Conservation (phyloP, 2,888 invertebrate species). For the Cheilosia scutellata region DNA sequence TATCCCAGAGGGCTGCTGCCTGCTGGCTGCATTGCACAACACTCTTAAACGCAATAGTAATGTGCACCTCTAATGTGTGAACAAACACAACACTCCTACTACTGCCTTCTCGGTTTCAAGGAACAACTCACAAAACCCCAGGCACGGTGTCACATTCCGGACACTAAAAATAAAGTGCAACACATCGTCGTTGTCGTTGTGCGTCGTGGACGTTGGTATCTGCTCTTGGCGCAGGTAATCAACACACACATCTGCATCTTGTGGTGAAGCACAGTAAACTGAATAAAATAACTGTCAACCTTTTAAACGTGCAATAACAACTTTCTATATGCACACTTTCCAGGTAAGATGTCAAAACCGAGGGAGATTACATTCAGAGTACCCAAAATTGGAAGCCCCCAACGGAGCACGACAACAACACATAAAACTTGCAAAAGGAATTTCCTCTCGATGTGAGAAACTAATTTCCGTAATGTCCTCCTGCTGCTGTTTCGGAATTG, state of each 20-base stretch:
- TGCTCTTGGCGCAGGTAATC: neutral
- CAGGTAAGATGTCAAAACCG: conserved; percentile 7
- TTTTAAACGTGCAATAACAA: conserved; percentile 12
- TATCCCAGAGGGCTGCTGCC: neutral
- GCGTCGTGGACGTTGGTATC: neutral
- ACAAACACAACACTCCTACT: conserved; percentile 14
- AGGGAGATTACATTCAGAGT: neutral
- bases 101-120: conserved; percentile 16
- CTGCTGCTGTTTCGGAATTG: conserved; percentile 22
- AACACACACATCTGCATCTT: conserved; percentile 15
- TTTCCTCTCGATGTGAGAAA: conserved; percentile 47
- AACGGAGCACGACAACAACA: neutral
- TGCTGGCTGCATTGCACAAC: conserved; percentile 11
- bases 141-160: conserved; percentile 55
- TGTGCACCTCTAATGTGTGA: conserved; percentile 33
- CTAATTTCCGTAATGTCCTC: conserved; percentile 69
- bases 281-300: neutral
- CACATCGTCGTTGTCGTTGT: neutral
- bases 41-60: conserved; percentile 7
- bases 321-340: neutral
- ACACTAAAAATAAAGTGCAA: conserved; percentile 24
- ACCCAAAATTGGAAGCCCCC: conserved; percentile 1
- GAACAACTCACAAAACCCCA: conserved; percentile 16
- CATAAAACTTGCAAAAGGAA: conserved; percentile 37
- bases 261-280: neutral